These are phyloP conservation scores for Linnaemya tessellans DNA, from an alignment of 2,888 invertebrate species.

Conservation along the genomic window DNA sequence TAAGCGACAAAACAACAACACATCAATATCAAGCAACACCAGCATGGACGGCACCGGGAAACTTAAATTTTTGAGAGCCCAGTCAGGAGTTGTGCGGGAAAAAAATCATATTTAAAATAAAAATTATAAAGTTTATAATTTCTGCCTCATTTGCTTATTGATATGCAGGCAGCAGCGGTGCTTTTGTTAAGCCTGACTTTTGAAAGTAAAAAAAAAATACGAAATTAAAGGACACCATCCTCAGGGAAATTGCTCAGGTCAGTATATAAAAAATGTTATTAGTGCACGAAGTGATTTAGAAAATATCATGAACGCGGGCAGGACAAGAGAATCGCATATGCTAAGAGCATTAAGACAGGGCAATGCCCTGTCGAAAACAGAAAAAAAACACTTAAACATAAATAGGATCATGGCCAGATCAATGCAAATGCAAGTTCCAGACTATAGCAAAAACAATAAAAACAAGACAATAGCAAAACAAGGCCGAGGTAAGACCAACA, in stretches of 20 bases:
- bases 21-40: slow-evolving; percentile 32
- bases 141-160: slow-evolving; percentile 71
- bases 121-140: slow-evolving; percentile 65
- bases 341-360: too few species aligned
- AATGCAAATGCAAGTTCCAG: too few species aligned
- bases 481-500: too few species aligned
- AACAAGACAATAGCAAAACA: not conserved
- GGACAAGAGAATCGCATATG: too few species aligned
- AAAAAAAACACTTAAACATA: too few species aligned
- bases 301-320: too few species aligned
- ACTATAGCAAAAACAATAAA: not conserved
- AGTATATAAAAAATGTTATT: not conserved
- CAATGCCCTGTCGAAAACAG: too few species aligned
- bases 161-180: slow-evolving; percentile 60
- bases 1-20: slow-evolving; percentile 65
- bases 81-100: slow-evolving; percentile 5
- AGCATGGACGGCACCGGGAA: not conserved
- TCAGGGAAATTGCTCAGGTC: not conserved
- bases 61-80: slow-evolving; percentile 1
- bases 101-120: slow-evolving; percentile 45
- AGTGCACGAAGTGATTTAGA: not conserved
- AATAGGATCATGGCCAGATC: too few species aligned
- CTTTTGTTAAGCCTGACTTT: slow-evolving; percentile 15
- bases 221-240: slow-evolving; percentile 13
- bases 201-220: slow-evolving; percentile 15